These are phyloP conservation scores for Cancer borealis DNA, from an alignment of 2,888 invertebrate genomes.

Conservation along the genomic window DNA sequence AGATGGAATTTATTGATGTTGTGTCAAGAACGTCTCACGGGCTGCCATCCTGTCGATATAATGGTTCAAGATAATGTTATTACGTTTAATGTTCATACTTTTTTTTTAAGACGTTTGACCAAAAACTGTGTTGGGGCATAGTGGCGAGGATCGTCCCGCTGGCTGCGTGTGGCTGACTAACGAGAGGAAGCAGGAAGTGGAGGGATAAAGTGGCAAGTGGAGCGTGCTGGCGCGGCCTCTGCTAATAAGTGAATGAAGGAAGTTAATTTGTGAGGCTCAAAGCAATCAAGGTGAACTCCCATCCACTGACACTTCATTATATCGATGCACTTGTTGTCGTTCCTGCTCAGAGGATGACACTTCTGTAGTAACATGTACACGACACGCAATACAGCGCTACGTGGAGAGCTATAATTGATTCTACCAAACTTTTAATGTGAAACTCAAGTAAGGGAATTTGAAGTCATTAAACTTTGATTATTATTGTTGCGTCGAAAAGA, in stretches of 20 bases:
- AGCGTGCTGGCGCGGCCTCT: not conserved
- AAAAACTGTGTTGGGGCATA: not conserved
- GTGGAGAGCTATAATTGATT: not conserved
- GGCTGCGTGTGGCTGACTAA: not conserved
- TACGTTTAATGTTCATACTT: not conserved
- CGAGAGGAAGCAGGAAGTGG: slow-evolving; percentile 25
- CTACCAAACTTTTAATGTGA: not conserved
- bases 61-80: not conserved
- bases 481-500: not conserved
- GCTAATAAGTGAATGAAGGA: slow-evolving; percentile 43
- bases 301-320: not conserved
- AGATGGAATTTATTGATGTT: not conserved
- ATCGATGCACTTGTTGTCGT: not conserved
- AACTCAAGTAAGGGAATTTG: not conserved
- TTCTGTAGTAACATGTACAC: not conserved
- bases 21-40: not conserved
- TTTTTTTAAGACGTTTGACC: not conserved
- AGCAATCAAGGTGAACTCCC: slow-evolving; percentile 28
- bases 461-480: not conserved
- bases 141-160: not conserved
- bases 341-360: not conserved
- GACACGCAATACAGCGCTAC: not conserved
- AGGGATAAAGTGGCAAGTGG: slow-evolving; percentile 5
- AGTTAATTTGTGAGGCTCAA: slow-evolving; percentile 25
- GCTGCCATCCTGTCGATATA: not conserved